These are phyloP conservation scores for Diplodus puntazzo DNA, from an alignment of 2,797 vertebrate genomes.

Conservation along the genomic window DNA sequence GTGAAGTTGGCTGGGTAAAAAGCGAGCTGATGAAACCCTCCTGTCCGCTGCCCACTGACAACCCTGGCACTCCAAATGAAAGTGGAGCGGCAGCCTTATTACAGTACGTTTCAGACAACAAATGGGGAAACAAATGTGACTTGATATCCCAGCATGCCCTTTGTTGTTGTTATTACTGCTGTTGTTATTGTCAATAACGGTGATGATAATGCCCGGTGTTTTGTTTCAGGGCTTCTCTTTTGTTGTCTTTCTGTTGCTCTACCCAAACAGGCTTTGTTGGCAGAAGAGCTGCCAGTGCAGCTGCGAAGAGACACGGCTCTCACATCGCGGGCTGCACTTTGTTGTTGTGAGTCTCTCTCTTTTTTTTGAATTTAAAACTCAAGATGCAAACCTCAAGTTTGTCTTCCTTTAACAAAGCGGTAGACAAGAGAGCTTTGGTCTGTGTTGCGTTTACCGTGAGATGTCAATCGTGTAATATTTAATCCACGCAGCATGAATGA, in stretches of 20 bases:
- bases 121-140: constrained; percentile 80
- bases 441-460: constrained; percentile 40
- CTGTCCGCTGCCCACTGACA: constrained; percentile 76
- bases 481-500: constrained; percentile 21
- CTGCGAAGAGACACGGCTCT: constrained; percentile 59
- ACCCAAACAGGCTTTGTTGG: constrained; percentile 66
- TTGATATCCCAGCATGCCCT: constrained; percentile 79
- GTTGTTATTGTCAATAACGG: constrained; percentile 77
- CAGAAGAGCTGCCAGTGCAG: constrained; percentile 53
- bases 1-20: constrained; percentile 75
- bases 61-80: constrained; percentile 74
- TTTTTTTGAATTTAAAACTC: constrained; percentile 62
- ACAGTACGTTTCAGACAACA: constrained; percentile 72
- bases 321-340: constrained; percentile 49
- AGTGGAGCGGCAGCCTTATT: constrained; percentile 80
- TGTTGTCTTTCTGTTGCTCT: constrained; percentile 65
- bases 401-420: constrained; percentile 46
- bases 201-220: constrained; percentile 73
- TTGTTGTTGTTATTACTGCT: constrained; percentile 76
- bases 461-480: constrained; percentile 41
- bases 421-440: constrained; percentile 36
- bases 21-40: constrained; percentile 82
- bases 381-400: constrained; percentile 62
- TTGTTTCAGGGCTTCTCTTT: constrained; percentile 68
- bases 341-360: constrained; percentile 58